These are phyloP conservation scores for Uria lomvia DNA, from an alignment of 2,113 vertebrate species.

Conservation along the genomic window DNA sequence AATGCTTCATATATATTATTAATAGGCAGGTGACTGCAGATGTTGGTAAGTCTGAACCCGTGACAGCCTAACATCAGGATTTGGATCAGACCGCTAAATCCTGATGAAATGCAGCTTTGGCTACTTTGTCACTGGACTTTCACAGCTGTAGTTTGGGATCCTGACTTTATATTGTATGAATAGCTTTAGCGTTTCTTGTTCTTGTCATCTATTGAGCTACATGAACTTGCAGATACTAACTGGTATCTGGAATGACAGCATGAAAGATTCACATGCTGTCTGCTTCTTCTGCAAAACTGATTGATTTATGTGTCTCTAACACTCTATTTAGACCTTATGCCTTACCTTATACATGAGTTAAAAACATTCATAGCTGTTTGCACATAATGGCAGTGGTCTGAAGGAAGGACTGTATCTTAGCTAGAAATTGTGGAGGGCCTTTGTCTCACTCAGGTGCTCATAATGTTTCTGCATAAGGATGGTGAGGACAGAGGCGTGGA, in stretches of 20 bases:
- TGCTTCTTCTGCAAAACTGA: background rate
- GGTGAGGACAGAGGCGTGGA: background rate
- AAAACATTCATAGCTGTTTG: background rate
- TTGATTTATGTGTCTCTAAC: rapidly evolving
- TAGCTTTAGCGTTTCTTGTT: background rate
- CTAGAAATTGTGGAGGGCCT: background rate
- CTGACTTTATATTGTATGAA: background rate
- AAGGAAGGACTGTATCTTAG: background rate
- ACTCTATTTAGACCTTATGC: background rate
- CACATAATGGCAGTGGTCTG: background rate
- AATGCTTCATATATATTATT: background rate
- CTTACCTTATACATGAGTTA: background rate
- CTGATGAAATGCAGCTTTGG: background rate
- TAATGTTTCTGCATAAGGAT: background rate
- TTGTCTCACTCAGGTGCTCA: background rate
- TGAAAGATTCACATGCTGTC: background rate
- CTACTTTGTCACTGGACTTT: background rate
- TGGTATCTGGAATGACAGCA: background rate
- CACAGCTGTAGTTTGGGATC: background rate
- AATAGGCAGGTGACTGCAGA: background rate
- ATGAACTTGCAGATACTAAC: background rate
- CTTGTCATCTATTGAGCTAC: background rate
- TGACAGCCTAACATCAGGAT: background rate
- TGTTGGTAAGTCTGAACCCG: background rate
- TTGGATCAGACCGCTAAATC: background rate